These are phyloP conservation scores for Pandemis heparana DNA, from an alignment of 2,888 invertebrate genomes.

Conservation along the genomic window DNA sequence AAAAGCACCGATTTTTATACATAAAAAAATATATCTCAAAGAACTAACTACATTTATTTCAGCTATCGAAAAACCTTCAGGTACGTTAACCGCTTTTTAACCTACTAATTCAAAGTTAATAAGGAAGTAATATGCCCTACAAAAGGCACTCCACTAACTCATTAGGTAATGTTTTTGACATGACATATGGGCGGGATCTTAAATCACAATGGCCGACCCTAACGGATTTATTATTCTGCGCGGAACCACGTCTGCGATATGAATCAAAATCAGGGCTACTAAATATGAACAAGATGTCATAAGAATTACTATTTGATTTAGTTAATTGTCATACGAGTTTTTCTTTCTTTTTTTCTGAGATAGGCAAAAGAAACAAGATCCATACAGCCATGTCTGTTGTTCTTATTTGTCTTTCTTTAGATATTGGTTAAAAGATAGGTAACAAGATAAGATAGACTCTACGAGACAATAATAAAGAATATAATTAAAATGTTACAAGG, in stretches of 20 bases:
- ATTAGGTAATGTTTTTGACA: constrained; percentile 29
- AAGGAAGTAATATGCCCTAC: neutral
- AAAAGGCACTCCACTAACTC: constrained; percentile 2
- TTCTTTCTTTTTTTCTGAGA: no score
- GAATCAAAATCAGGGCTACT: constrained; percentile 25
- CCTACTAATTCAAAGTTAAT: neutral
- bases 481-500: no score
- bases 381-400: no score
- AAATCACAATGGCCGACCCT: constrained; percentile 26
- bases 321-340: neutral
- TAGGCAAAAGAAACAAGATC: no score
- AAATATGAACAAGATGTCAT: neutral
- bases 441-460: no score
- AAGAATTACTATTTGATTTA: neutral
- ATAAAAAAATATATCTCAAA: no score
- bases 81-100: neutral
- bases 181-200: constrained; percentile 11
- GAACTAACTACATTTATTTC: neutral
- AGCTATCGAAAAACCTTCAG: neutral
- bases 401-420: no score
- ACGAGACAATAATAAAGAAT: no score
- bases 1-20: no score
- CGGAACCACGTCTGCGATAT: constrained; percentile 4
- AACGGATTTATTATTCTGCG: constrained; percentile 27
- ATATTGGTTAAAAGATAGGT: no score